Evolutionary conservation across 2,888 invertebrate species (phyloP).

Genomic region (Archaeoteleia sp.): DNA sequence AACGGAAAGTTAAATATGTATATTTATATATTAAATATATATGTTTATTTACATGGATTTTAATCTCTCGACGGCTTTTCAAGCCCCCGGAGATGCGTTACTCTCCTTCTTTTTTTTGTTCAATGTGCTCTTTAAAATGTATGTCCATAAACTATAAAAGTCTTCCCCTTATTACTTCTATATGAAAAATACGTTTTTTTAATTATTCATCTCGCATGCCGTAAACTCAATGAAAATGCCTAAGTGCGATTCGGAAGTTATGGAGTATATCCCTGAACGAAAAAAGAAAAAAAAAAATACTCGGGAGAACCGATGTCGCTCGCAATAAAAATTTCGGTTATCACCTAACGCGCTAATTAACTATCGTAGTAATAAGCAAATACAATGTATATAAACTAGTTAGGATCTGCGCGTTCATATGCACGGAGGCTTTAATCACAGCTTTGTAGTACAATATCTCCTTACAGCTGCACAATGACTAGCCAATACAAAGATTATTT

Average conservation of each 20-base stretch:
- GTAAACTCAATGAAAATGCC: conserved; percentile 35
- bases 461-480: conserved; percentile 72
- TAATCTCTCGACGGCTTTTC: conserved; percentile 20
- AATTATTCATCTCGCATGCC: conserved; percentile 39
- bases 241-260: conserved; percentile 41
- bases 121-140: conserved; percentile 52
- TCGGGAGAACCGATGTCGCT: conserved; percentile 39
- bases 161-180: conserved; percentile 37
- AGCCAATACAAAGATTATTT: conserved; percentile 71
- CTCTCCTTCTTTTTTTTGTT: conserved; percentile 48
- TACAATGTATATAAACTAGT: conserved; percentile 60
- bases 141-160: conserved; percentile 47
- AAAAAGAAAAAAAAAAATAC: conserved; percentile 21
- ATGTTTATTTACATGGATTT: conserved; percentile 47
- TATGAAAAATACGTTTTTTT: conserved; percentile 52
- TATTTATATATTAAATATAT: conserved; percentile 24
- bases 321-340: conserved; percentile 45
- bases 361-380: conserved; percentile 53
- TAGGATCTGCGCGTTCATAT: conserved; percentile 71
- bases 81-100: conserved; percentile 29
- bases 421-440: conserved; percentile 73
- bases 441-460: conserved; percentile 71
- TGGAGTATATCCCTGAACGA: conserved; percentile 25
- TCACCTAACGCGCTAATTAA: conserved; percentile 43
- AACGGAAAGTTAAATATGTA: conserved; percentile 24